phyloP scores from a whole-genome alignment of 2,797 vertebrate species.

The Jordanella pulchra region DNA sequence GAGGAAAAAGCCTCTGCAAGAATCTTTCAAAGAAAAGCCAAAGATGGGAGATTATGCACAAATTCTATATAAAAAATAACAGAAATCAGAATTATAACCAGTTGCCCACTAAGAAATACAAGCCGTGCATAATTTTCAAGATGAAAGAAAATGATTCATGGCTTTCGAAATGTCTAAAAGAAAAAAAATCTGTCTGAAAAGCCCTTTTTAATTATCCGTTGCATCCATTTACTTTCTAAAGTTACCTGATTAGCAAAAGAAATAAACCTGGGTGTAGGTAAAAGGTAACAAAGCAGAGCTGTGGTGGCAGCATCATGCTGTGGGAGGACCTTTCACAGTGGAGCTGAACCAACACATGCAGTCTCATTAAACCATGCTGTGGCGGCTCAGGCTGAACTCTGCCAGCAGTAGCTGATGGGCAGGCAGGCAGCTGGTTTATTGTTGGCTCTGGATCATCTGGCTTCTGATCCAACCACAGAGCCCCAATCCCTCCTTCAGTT shows the following conservation, averaged over 20 bases:
- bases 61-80: not conserved
- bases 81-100: not conserved
- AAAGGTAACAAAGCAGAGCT: not conserved
- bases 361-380: conserved; percentile 1
- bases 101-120: not conserved
- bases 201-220: no score
- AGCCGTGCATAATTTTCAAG: no score
- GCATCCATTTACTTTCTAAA: not conserved
- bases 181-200: no score
- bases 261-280: not conserved
- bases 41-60: not conserved
- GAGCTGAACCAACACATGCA: not conserved
- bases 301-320: not conserved
- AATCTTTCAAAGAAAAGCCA: conserved; percentile 1
- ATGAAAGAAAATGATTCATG: no score
- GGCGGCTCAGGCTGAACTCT: conserved; percentile 28
- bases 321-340: not conserved
- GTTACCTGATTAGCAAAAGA: not conserved
- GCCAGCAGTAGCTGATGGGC: conserved; percentile 38
- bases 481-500: conserved; percentile 32
- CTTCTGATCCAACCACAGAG: conserved; percentile 31
- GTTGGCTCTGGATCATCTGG: conserved; percentile 51
- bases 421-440: conserved; percentile 52
- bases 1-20: conserved; percentile 9
- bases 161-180: no score